Percentiles rank a stretch among this genome's conserved stretches.
These are phyloP conservation scores for Leuciscus waleckii DNA, from an alignment of 2,797 vertebrate genomes.

Conservation along the genomic window DNA sequence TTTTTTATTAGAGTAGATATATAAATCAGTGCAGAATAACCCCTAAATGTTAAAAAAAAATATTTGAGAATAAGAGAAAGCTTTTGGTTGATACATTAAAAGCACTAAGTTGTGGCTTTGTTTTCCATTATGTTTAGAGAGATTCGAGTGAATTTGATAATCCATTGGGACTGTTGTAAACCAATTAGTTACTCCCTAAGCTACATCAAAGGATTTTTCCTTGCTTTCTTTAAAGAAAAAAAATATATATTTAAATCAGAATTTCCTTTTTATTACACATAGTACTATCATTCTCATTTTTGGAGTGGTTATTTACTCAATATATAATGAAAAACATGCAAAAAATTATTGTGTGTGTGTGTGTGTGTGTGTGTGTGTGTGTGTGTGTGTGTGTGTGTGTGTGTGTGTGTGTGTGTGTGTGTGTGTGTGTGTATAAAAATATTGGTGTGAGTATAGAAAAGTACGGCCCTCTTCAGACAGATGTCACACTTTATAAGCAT, in stretches of 20 bases:
- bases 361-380: background rate
- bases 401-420: no score
- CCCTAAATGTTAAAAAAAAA: background rate
- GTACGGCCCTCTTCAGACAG: background rate
- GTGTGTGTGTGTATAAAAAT: background rate
- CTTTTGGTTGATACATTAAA: background rate
- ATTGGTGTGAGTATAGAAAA: background rate
- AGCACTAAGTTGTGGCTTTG: background rate
- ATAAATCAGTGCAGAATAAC: background rate
- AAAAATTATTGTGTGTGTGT: no score
- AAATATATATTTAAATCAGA: background rate
- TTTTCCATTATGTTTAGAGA: background rate
- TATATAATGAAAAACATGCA: background rate
- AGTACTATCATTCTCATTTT: background rate
- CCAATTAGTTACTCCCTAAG: background rate
- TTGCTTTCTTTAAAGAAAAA: background rate
- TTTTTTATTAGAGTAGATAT: background rate
- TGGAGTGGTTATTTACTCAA: background rate
- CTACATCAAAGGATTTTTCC: background rate
- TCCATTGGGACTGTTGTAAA: background rate
- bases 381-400: no score
- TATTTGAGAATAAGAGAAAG: background rate
- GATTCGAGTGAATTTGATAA: background rate
- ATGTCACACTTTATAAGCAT: constrained; percentile 29
- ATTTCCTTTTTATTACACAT: background rate